A percentile compares a stretch with the other conserved stretches of the same genome.
Conservation (phyloP, 2,888 invertebrate species). For the Microctonus hyperodae region DNA sequence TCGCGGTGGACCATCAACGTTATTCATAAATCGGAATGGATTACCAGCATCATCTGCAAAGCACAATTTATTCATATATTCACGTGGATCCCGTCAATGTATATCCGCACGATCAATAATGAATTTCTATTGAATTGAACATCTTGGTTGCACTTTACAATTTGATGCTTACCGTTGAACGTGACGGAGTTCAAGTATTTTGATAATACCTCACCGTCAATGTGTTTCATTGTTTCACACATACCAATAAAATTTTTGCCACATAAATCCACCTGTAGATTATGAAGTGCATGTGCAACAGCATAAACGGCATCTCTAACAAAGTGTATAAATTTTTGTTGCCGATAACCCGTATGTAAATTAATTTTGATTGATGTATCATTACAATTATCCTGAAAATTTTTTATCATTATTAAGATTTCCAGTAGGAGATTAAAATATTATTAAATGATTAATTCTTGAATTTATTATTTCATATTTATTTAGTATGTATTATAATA, state of each 20-base stretch:
- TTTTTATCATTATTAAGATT: not conserved
- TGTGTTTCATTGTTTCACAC: conserved; percentile 60
- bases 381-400: conserved; percentile 31
- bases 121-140: not conserved
- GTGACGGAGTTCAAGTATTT: conserved; percentile 63
- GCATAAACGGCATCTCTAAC: conserved; percentile 67
- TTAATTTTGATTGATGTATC: conserved; percentile 41
- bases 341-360: conserved; percentile 53
- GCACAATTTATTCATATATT: not conserved
- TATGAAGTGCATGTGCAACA: conserved; percentile 65
- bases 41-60: conserved; percentile 64
- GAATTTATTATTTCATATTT: not conserved
- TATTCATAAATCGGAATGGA: conserved; percentile 63
- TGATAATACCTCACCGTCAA: conserved; percentile 61
- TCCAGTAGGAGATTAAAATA: no score
- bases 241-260: conserved; percentile 54
- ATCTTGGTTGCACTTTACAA: not conserved
- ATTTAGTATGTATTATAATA: not conserved
- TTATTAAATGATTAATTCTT: not conserved
- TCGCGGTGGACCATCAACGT: conserved; percentile 66
- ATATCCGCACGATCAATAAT: not conserved
- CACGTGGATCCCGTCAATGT: not conserved
- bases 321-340: conserved; percentile 65
- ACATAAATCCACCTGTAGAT: conserved; percentile 62
- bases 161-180: conserved; percentile 62